These are phyloP conservation scores for Falco columbarius DNA, from an alignment of 2,797 vertebrate species.

Conservation along the genomic window DNA sequence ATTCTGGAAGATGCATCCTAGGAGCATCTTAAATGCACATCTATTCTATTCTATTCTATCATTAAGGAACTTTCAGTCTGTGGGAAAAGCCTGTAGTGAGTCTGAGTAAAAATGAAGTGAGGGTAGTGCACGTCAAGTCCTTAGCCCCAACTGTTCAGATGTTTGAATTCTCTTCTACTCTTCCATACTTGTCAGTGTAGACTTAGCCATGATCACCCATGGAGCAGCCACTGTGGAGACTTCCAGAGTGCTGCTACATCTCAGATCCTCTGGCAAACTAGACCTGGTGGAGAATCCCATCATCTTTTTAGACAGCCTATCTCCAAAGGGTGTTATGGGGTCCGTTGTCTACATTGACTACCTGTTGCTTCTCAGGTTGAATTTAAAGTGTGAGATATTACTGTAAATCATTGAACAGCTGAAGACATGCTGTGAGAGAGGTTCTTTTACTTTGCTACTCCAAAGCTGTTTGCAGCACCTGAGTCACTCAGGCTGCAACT, in stretches of 20 bases:
- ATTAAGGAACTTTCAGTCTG: not conserved
- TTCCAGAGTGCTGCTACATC: not conserved
- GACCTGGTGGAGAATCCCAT: not conserved
- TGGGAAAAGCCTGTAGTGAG: not conserved
- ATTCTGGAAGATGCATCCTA: not conserved
- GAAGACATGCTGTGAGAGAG: not conserved
- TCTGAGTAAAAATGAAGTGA: not conserved
- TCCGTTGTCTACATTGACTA: not conserved
- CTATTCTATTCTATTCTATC: rapidly evolving
- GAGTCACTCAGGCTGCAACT: not conserved
- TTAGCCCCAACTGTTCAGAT: not conserved
- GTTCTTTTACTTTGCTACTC: not conserved
- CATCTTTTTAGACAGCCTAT: not conserved
- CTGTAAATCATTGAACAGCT: not conserved
- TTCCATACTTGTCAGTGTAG: not conserved
- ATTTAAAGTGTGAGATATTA: not conserved
- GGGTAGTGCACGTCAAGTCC: not conserved
- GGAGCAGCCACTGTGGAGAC: not conserved
- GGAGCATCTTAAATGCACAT: not conserved
- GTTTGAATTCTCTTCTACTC: not conserved
- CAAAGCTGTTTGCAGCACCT: not conserved
- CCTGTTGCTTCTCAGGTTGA: not conserved
- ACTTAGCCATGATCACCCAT: not conserved
- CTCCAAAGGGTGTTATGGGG: not conserved
- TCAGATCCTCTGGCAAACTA: not conserved